These are phyloP conservation scores for Medauroidea extradentata DNA, from an alignment of 1,140 invertebrate genomes.

Conservation along the genomic window DNA sequence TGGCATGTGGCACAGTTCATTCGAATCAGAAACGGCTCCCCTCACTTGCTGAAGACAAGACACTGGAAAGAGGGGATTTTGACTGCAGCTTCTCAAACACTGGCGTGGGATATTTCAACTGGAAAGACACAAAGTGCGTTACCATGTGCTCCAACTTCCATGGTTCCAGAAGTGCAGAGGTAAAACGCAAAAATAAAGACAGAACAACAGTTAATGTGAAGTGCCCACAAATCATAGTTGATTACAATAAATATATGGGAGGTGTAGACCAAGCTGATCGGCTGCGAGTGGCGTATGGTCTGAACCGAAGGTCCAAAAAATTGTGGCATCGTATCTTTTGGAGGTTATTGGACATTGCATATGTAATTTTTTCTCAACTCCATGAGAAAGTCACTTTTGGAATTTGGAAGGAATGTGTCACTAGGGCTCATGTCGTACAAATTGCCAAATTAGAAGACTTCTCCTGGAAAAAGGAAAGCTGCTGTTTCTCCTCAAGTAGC, in stretches of 20 bases:
- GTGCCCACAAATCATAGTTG: slow-evolving; percentile 22
- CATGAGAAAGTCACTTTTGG: too few relatives aligned
- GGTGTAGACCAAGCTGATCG: slow-evolving; percentile 32
- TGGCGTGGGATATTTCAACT: slow-evolving; percentile 37
- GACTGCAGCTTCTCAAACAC: slow-evolving; percentile 33
- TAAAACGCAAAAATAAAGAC: slow-evolving; percentile 13
- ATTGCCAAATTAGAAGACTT: too few relatives aligned
- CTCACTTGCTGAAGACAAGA: slow-evolving; percentile 30
- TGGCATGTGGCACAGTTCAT: slow-evolving; percentile 39
- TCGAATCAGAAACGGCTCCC: slow-evolving; percentile 23
- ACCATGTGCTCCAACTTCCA: slow-evolving; percentile 39
- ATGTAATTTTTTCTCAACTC: slow-evolving; percentile 17
- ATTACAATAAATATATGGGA: slow-evolving; percentile 32
- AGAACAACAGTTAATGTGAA: slow-evolving; percentile 5
- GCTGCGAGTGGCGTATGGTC: slow-evolving; percentile 33
- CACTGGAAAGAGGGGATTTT: slow-evolving; percentile 33
- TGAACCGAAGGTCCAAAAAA: slow-evolving; percentile 37
- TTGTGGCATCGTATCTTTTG: slow-evolving; percentile 41
- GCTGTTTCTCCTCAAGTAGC: too few relatives aligned
- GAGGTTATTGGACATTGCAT: slow-evolving; percentile 31
- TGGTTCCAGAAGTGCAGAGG: slow-evolving; percentile 21
- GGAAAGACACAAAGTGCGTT: slow-evolving; percentile 40
- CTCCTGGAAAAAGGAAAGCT: too few relatives aligned
- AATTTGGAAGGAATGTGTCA: too few relatives aligned
- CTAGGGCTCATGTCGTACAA: too few relatives aligned